Conservation (phyloP, 2,888 invertebrate genomes). For the Sympetrum striolatum region DNA sequence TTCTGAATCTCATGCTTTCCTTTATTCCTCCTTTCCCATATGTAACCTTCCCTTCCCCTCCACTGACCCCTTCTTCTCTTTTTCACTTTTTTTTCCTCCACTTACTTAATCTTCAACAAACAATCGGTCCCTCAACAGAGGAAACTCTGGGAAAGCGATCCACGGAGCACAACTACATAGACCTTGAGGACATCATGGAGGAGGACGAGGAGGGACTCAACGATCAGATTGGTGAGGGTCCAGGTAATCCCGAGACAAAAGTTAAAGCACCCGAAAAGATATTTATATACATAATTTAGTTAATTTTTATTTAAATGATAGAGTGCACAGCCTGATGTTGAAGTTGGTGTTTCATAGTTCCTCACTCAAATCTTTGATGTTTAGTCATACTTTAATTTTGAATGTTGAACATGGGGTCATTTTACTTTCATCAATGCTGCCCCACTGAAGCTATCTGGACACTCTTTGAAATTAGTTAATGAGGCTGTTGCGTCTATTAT, state of each 20-base stretch:
- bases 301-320: not conserved
- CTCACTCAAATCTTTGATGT: not conserved
- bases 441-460: too few relatives aligned
- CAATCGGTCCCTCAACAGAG: conserved; percentile 50
- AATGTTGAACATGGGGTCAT: too few relatives aligned
- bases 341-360: not conserved
- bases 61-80: conserved; percentile 14
- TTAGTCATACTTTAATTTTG: too few relatives aligned
- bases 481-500: too few relatives aligned
- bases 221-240: conserved; percentile 53
- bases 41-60: not conserved
- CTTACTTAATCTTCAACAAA: conserved; percentile 18
- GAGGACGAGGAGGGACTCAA: conserved; percentile 56
- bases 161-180: conserved; percentile 55
- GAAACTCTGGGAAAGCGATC: conserved; percentile 54
- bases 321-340: conserved; percentile 31
- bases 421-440: too few relatives aligned
- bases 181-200: conserved; percentile 57
- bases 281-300: not conserved
- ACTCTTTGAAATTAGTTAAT: too few relatives aligned
- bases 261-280: conserved; percentile 15
- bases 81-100: conserved; percentile 34
- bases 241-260: conserved; percentile 53
- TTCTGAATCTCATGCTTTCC: conserved; percentile 37
- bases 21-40: not conserved